phyloP scores from a whole-genome alignment of 2,888 invertebrate genomes.

The Phyllotreta cruciferae region DNA sequence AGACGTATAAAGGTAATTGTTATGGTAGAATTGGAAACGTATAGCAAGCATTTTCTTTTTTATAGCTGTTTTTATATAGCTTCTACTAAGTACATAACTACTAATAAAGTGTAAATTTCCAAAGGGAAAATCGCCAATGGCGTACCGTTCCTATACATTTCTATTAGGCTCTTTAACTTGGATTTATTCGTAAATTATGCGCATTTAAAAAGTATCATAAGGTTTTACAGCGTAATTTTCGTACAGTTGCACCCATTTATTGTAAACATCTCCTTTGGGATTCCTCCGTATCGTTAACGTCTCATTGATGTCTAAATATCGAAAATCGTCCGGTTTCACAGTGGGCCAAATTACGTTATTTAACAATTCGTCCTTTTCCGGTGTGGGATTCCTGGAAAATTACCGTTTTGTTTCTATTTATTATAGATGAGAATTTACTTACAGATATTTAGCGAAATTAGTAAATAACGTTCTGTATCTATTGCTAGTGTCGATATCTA shows the following conservation, averaged over 20 bases:
- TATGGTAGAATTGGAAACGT: too few species aligned
- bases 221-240: conserved; percentile 20
- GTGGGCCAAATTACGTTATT: conserved; percentile 36
- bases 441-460: conserved; percentile 68
- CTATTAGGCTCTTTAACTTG: too few species aligned
- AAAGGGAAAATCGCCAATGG: too few species aligned
- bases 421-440: too few species aligned
- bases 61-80: too few species aligned
- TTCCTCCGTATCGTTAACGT: conserved; percentile 34
- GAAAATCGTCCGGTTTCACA: conserved; percentile 31
- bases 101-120: too few species aligned
- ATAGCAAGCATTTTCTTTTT: too few species aligned
- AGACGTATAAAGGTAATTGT: too few species aligned
- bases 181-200: too few species aligned
- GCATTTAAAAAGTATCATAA: conserved; percentile 22
- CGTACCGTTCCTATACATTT: too few species aligned
- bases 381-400: conserved; percentile 34
- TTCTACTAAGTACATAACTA: too few species aligned
- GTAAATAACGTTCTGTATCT: conserved; percentile 57
- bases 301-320: conserved; percentile 38
- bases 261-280: conserved; percentile 29
- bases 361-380: conserved; percentile 26
- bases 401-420: too few species aligned
- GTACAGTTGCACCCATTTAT: conserved; percentile 31
- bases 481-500: conserved; percentile 29